Percentiles rank a stretch among this genome's conserved stretches.
Conservation (phyloP, 2,113 vertebrate genomes). For the Saguinus midas region DNA sequence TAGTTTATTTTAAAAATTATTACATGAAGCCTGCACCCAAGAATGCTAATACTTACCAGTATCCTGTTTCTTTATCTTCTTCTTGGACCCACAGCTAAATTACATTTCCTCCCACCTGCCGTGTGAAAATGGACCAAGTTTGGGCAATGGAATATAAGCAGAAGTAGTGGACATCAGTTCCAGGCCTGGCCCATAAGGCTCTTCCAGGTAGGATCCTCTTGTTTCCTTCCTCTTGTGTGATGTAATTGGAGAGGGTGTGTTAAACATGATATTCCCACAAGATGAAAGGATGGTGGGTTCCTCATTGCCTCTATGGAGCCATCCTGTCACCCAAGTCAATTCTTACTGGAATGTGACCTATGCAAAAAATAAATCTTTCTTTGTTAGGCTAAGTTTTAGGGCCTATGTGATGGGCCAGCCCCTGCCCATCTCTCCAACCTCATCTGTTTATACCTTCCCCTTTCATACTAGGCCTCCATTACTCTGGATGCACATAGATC, state of each 20-base stretch:
- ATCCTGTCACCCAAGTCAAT: too few relatives aligned
- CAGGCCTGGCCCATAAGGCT: background rate
- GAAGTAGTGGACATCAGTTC: background rate
- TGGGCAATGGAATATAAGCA: background rate
- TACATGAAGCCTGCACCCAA: background rate
- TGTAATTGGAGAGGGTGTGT: background rate
- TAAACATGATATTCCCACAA: background rate
- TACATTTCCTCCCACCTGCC: accelerated
- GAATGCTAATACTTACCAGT: background rate
- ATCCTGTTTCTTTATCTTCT: background rate
- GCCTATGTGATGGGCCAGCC: background rate
- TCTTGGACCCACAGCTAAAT: background rate
- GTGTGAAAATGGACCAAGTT: background rate
- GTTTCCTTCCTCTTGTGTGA: background rate
- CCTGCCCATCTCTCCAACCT: background rate
- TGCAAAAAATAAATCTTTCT: background rate
- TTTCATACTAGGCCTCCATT: background rate
- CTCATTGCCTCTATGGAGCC: background rate
- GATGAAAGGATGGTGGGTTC: background rate
- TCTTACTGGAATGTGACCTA: background rate
- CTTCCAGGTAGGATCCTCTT: background rate
- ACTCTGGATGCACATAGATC: background rate
- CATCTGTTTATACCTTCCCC: background rate
- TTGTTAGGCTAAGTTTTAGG: background rate
- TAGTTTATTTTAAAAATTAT: background rate